Conservation (phyloP, 2,888 invertebrate genomes). For the Melanotus villosus region DNA sequence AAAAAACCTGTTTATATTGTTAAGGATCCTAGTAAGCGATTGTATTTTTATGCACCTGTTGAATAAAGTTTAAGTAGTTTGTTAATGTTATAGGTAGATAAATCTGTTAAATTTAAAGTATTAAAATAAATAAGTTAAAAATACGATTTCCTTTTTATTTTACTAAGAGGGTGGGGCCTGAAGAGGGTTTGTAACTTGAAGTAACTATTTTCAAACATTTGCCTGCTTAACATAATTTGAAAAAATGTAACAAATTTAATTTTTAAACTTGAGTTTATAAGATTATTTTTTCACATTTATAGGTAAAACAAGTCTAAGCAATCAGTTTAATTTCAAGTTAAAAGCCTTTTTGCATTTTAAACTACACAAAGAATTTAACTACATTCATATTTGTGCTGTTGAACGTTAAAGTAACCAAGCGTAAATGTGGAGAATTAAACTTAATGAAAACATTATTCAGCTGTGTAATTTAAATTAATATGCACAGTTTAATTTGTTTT, state of each 20-base stretch:
- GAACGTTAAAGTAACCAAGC: not conserved
- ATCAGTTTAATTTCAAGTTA: too few species aligned
- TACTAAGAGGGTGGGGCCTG: too few species aligned
- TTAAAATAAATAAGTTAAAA: not conserved
- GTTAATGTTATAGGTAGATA: constrained; percentile 23
- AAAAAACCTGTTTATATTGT: constrained; percentile 52
- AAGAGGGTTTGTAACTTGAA: too few species aligned
- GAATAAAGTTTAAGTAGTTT: constrained; percentile 42
- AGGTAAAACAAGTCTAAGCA: too few species aligned
- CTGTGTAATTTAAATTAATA: not conserved
- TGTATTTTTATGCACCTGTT: constrained; percentile 64
- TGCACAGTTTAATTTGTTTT: constrained; percentile 1
- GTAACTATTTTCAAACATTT: too few species aligned
- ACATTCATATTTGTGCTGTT: not conserved
- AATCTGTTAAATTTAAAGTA: constrained; percentile 14
- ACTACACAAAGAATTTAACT: not conserved
- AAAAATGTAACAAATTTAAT: too few species aligned
- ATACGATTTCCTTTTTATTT: too few species aligned
- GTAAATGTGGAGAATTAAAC: not conserved
- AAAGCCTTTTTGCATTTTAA: not conserved
- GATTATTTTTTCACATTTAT: too few species aligned
- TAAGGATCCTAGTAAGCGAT: constrained; percentile 65
- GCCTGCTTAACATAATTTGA: too few species aligned
- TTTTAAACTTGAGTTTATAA: too few species aligned
- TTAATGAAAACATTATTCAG: constrained; percentile 2